Base-by-base conservation (phyloP, 2,113 vertebrate species). In the Hippocampus zosterae region DNA sequence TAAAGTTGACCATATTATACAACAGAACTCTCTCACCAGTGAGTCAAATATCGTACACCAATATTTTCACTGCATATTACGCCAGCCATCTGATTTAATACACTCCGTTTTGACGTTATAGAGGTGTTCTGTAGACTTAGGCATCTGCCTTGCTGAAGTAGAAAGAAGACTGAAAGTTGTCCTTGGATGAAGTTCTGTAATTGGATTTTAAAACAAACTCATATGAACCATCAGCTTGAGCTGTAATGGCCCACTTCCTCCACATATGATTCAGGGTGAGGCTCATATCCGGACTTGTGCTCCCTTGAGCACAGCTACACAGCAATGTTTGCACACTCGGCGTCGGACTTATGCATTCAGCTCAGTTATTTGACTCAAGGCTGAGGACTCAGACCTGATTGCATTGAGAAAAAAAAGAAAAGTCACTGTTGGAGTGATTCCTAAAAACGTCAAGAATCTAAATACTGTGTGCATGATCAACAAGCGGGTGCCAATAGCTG, bases 201-300 rank as follows among this genome's bases (percentile, higher is more conserved):
- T 86, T 84, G 82, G 84, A 89, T 86, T 88, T 90, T 80, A 81
- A 89, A 86, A 69, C 78, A 79, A 81, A 86, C 82, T 86, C 82
- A 79, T 87, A 87, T 86, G 66, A 67, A 73, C 44, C 66, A 67
- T 72, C 48, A 50, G 69, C 79, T 74, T 83, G 61, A 60, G n/a
- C 74, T 81, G 67, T 85, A 87, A 84, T 86, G 90, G 86, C 85
- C 60, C 73, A 83, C 90, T 90, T 87, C 88, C 89, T 78, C 68
- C 75, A 59, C 48, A 69, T 77, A 77, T 85, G 81, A 86, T 86
- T 85, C 67, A 57, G 80, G 75, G 84, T 90, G 84, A 73, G 81
- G 67, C 82, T 92, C 90, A 85, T 92, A 91, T 93, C 90, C 91
- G 89, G 89, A 87, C 78, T 80, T 50, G n/a, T 48, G 70, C 75